phyloP scores from a whole-genome alignment of 35 echinoderm and acorn worm species.

The Apostichopus californicus region DNA sequence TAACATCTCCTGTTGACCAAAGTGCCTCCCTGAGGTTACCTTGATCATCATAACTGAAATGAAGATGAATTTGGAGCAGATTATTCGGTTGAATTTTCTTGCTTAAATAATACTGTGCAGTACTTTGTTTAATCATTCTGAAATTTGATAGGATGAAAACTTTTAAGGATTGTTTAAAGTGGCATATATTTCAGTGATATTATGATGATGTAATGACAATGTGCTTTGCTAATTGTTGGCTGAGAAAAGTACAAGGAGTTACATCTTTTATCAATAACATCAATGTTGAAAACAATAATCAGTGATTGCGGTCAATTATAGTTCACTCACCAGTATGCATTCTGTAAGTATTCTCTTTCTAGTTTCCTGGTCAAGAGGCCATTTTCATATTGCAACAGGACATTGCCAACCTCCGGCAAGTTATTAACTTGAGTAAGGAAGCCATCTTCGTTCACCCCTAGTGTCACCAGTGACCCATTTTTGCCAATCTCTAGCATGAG shows the following conservation, averaged over 20 bases:
- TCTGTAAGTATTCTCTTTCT: conserved; percentile 39
- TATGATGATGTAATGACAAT: too few relatives aligned
- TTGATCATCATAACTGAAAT: conserved; percentile 67
- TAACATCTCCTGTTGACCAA: conserved; percentile 72
- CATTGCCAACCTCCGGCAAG: conserved; percentile 7
- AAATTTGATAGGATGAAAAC: too few relatives aligned
- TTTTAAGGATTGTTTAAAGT: too few relatives aligned
- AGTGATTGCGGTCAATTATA: too few relatives aligned
- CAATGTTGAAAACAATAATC: too few relatives aligned
- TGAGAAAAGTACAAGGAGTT: too few relatives aligned
- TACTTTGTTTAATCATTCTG: too few relatives aligned
- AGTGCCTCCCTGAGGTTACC: conserved; percentile 55
- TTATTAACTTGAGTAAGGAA: not conserved
- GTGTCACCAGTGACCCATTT: conserved; percentile 26
- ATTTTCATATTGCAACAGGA: conserved; percentile 41
- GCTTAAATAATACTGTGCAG: too few relatives aligned
- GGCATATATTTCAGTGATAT: too few relatives aligned
- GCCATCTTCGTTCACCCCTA: conserved; percentile 8
- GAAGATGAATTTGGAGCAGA: not conserved
- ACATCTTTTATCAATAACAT: too few relatives aligned
- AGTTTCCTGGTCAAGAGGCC: conserved; percentile 54
- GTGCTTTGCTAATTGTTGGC: too few relatives aligned
- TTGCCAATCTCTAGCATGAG: conserved; percentile 52
- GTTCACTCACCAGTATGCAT: conserved; percentile 71
- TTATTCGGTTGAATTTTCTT: too few relatives aligned